Evolutionary conservation across 2,113 vertebrate genomes (phyloP), one percentile per base, ranked within the genome.

Genomic region (Junco hyemalis): DNA sequence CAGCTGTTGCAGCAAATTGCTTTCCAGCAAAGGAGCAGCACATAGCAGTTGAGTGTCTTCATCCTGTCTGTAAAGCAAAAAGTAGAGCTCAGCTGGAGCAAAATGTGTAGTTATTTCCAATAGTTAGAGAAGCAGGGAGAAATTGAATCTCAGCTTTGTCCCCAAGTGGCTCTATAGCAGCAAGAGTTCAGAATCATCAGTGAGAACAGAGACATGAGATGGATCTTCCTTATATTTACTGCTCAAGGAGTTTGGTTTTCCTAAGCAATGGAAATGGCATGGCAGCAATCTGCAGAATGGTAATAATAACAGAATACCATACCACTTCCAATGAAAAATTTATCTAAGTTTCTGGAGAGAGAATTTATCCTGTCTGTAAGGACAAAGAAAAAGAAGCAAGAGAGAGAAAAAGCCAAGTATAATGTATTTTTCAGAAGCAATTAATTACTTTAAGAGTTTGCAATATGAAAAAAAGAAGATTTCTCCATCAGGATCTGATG

Each of bases 11-110:
- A 97, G 80, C 94, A 97, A 87, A 97, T 88, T 42, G 92, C 96
- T 97, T 93, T 97, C 98, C 98, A 98, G 96, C 97, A 98, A 66
- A 98, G 94, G 68, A 98, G 76, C 69, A 99, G 96, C 96, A 98
- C 29, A 22, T 95, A 98, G 72, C 98, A 94, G 78, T 97, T 97
- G 97, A 98, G 21, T 2, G 96, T 95, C 97, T 98, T 98, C 98
- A 98, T 98, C 83, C 93, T 98, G 77, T 19, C 59, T 85, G 8
- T 42, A 88, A 93, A 92, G 40, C 11, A 93, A 94, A 95, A 64
- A 68, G 48, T 26, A 12, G 3, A 77, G 51, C 17, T 92, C 2
- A 66, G 14, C 6, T 74, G 33, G 36, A 83, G 59, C 53, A 86
- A 90, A 0, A 14, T 1, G 9, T 26, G 17, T 12, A 48, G 24